Evolutionary conservation across 2,113 vertebrate genomes (phyloP), one percentile per base, ranked within the genome.

Genomic region (Spea multiplicata): DNA sequence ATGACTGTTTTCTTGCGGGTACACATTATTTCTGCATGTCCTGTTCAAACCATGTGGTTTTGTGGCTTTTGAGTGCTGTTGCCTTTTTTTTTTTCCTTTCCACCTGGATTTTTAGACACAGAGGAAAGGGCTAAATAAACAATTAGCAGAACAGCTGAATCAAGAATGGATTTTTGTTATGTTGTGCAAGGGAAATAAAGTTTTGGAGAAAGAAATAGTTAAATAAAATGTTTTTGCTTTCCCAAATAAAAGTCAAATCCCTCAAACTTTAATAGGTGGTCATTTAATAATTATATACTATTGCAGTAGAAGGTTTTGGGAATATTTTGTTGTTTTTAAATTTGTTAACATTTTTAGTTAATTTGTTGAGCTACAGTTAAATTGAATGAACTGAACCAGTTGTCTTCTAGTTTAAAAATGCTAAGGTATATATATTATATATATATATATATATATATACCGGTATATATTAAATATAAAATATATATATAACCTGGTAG

Each of bases 171-270:
- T 88, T 83, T 87, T 87, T 83, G 82, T 82, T 83, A 84, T 87
- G 83, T 76, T 74, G 67, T 75, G 84, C 83, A 84, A 4, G 14
- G 80, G 81, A 81, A 84, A 76, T 59, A 72, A 73, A 86, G 82
- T 74, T 45, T 80, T 71, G 81, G 84, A 82, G 83, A 86, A 83
- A 85, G 83, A 79, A 83, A 82, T 85, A 88, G 80, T 86, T 88
- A 86, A 87, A 89, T 86, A 86, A 86, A 87, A 80, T 85, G 84
- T 86, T 88, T 85, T 81, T 88, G 84, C 86, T 88, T 59, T 86
- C 83, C n/a, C 61, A 84, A 85, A 79, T 82, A 84, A 73, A 81
- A 78, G 83, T 69, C 44, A 84, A 84, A 82, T 84, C 75, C 82
- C 85, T 30, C 82, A 86, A 87, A 86, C 66, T 82, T 84, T 86